A percentile compares a stretch with the other conserved stretches of the same genome.
Conservation (phyloP, 1,140 invertebrate genomes). For the Mesaphorura yosii region DNA sequence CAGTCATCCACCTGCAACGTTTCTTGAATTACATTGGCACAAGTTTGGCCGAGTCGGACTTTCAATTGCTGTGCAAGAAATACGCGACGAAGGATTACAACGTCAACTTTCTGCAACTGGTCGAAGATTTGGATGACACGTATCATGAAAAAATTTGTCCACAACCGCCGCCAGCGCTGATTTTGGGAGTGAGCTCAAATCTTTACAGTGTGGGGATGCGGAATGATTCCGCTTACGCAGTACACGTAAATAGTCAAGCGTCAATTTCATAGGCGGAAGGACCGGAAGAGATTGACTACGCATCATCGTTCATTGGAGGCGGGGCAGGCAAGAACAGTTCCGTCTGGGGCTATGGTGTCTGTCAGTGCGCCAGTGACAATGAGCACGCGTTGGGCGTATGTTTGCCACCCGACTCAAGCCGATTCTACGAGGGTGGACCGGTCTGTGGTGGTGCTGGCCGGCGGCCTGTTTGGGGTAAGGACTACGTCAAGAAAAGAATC, state of each 20-base stretch:
- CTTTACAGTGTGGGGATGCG: no score
- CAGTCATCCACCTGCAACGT: conserved; percentile 21
- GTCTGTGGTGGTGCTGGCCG: conserved; percentile 20
- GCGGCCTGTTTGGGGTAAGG: conserved; percentile 22
- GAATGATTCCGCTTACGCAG: no score
- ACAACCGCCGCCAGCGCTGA: conserved; percentile 13
- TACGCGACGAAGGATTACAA: conserved; percentile 28
- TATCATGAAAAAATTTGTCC: conserved; percentile 21
- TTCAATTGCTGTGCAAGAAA: conserved; percentile 27
- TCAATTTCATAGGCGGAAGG: conserved; percentile 25
- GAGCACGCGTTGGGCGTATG: conserved; percentile 18
- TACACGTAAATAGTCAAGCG: no score
- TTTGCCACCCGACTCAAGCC: conserved; percentile 17
- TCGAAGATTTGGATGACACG: conserved; percentile 25
- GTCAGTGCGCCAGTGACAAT: conserved; percentile 27
- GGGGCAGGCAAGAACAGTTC: conserved; percentile 25
- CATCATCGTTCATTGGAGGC: neutral
- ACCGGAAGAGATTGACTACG: conserved; percentile 9
- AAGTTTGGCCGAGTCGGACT: conserved; percentile 25
- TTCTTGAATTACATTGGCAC: conserved; percentile 20
- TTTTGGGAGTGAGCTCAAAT: conserved; percentile 17
- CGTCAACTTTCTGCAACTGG: conserved; percentile 27
- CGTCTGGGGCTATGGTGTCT: conserved; percentile 18
- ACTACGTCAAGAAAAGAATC: conserved; percentile 14
- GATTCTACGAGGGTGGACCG: conserved; percentile 27